Base-by-base conservation (phyloP, 2,888 invertebrate species). In the Ophion obscuratus region DNA sequence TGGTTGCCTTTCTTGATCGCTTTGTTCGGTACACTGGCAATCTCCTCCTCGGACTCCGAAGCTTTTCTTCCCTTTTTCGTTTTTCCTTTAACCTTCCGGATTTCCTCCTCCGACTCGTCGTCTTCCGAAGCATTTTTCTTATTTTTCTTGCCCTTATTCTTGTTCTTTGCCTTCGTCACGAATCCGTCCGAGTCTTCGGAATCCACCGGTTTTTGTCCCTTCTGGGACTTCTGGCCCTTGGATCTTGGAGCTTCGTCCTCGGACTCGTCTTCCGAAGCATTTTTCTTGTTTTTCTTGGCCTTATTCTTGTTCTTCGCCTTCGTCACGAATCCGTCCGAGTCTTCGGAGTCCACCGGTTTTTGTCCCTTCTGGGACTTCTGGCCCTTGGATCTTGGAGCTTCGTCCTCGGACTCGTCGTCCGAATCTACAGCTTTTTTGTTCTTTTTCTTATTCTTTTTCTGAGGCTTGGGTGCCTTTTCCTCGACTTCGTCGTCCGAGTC, bases 401-500 rank as follows among this genome's bases (percentile, higher is more conserved):
- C 83, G 6, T 79, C 85, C 44, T 89, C 90, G 24, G 85, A 85
- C 1, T 91, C 91, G 47, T 90, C 89, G 66, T 89, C 90, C 27
- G 89, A 88, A 78, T 91, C 91, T 3, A 89, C 89, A 40, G 90
- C 87, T 44, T 89, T 90, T 47, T 89, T 91, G 20, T 91, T 90
- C 47, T 94, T 92, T 81, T 95, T 95, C 79, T 95, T 90, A 68
- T 89, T 90, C 70, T 89, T 91, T 0, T 83, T 95, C 95, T 90
- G 95, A 95, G 94, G 88, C 91, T 94, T 90, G 89, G 94, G 91
- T 92, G 95, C 90, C 92, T 95, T 91, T 91, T 94, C 92, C 67
- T 96, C 95, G 75, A 93, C 93, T 68, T 95, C 95, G 61, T 93
- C 92, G 86, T 95, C 95, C 73, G 94, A 93, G 84, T 95, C 95